A percentile compares a stretch with the other conserved stretches of the same genome.
Conservation (phyloP, 2,797 vertebrate genomes). For the Pipistrellus pygmaeus region DNA sequence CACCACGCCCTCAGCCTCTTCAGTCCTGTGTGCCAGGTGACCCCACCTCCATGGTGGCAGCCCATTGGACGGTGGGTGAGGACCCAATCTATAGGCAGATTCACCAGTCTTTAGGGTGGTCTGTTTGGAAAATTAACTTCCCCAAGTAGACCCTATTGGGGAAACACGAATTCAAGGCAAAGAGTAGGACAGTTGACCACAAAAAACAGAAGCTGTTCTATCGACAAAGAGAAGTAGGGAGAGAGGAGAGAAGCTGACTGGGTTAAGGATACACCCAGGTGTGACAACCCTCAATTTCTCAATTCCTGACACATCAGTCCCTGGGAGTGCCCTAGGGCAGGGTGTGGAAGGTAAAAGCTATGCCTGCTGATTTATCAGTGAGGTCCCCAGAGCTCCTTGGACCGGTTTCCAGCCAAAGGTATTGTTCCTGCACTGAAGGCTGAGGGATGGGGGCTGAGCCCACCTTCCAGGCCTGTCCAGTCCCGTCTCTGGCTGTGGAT, state of each 20-base stretch:
- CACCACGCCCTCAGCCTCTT: neutral
- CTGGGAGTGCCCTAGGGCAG: neutral
- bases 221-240: neutral
- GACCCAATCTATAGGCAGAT: neutral
- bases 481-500: neutral
- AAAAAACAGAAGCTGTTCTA: neutral
- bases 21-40: neutral
- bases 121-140: neutral
- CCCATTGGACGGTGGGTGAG: neutral
- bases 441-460: rapidly evolving
- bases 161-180: neutral
- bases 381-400: neutral
- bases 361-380: neutral
- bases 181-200: neutral
- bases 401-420: neutral
- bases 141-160: neutral
- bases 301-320: neutral
- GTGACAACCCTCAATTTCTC: neutral
- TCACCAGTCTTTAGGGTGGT: neutral
- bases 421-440: neutral
- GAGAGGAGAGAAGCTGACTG: neutral
- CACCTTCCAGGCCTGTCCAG: neutral
- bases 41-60: neutral
- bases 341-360: neutral
- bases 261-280: neutral